Evolutionary conservation across 1,140 invertebrate genomes (phyloP), one percentile per base, ranked within the genome.

Genomic region (Trachymyrmex septentrionalis): DNA sequence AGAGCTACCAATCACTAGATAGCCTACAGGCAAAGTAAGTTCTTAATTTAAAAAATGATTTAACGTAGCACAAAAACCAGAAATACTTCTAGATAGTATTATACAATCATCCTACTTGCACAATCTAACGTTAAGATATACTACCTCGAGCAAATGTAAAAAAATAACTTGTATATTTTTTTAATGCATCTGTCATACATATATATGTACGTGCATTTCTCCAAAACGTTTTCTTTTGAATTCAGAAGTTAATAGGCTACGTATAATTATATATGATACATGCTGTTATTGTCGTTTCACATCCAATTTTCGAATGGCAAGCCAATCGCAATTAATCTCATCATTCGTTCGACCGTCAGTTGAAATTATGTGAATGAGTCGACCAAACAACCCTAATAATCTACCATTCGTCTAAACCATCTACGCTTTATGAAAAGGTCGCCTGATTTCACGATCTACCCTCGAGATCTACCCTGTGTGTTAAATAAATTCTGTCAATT

Each of bases 381-480:
- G 19, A 7, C 4, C 81, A 63, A 75, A 59, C 24, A 30, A 77
- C 12, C 59, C 55, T 61, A 64, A 85, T 63, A 63, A 85, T 76
- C 27, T 67, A 38, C n/a, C 24, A 73, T 21, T 84, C 19, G 19
- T 38, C 63, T 38, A 72, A 82, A 50, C 38, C 6, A 67, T 34
- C 57, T 76, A 63, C 38, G 71, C 14, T 59, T 63, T 76, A 50
- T 76, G 71, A 55, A 85, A 50, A 76, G 27, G 38, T 81, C 53
- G 2, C 1, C 24, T 24, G 78, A 59, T 30, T 57, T 81, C 77
- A 69, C 77, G 34, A 55, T 16, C 78, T 59, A 24, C 24, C 27
- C 19, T 63, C 19, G 38, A 44, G 38, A n/a, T 21, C 24, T n/a
- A n/a, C 30, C 10, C n/a, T n/a, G 14, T 69, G 3, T 19, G 3